phyloP scores from a whole-genome alignment of 2,113 vertebrate species.

The Rattus rattus region DNA sequence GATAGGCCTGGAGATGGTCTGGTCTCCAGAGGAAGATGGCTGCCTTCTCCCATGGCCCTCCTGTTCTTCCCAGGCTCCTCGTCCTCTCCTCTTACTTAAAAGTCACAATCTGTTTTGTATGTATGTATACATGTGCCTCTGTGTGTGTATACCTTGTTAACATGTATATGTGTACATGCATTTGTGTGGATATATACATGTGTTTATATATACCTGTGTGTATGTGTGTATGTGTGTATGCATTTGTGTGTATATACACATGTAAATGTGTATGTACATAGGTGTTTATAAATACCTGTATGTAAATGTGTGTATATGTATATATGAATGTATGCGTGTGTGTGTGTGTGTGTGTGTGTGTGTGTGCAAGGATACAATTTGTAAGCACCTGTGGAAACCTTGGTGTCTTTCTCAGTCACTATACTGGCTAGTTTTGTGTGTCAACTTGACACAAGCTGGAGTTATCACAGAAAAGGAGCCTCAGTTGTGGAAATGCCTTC shows the following conservation, averaged over 20 bases:
- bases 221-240: background rate
- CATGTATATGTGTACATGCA: no score
- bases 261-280: background rate
- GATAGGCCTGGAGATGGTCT: background rate
- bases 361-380: background rate
- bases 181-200: fast-evolving
- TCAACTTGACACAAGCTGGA: no score
- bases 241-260: no score
- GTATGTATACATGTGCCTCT: background rate
- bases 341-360: background rate
- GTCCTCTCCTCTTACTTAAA: background rate
- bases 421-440: no score
- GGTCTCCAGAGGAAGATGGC: background rate
- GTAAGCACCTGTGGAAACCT: background rate
- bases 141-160: background rate
- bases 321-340: no score
- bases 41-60: background rate
- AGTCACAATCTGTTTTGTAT: background rate
- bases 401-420: background rate
- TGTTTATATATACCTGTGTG: fast-evolving
- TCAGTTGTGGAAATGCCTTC: no score
- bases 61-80: background rate
- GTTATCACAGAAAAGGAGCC: no score
- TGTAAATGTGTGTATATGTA: no score
- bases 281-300: background rate